These are phyloP conservation scores for Semnornis frantzii DNA, from an alignment of 2,113 vertebrate species.

Conservation along the genomic window DNA sequence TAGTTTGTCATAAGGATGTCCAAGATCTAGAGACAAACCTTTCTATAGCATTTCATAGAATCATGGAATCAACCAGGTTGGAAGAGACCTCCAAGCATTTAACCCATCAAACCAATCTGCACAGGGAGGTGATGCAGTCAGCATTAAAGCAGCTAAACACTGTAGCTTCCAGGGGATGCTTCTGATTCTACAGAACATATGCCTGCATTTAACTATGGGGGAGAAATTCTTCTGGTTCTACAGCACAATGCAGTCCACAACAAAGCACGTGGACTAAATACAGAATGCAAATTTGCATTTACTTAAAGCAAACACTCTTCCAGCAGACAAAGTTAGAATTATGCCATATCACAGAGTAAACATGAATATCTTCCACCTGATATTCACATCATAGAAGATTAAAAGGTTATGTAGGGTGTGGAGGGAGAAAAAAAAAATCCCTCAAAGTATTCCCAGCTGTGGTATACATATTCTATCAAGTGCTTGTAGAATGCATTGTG, in stretches of 20 bases:
- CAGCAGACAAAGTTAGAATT: not conserved
- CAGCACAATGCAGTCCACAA: not conserved
- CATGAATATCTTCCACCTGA: not conserved
- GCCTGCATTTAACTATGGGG: not conserved
- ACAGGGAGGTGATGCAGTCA: not conserved
- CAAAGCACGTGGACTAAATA: not conserved
- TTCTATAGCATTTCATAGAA: not conserved
- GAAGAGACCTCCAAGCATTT: not conserved
- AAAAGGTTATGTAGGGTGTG: not conserved
- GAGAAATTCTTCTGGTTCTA: not conserved
- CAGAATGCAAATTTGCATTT: not conserved
- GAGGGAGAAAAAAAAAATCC: not conserved
- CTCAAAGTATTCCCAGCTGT: not conserved
- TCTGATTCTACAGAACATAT: not conserved
- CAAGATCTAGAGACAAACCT: not conserved
- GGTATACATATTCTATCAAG: not conserved
- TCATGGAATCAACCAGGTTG: no score
- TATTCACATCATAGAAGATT: not conserved
- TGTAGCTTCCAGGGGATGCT: not conserved
- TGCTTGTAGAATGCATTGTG: not conserved
- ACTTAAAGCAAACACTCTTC: not conserved
- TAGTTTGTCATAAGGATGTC: not conserved
- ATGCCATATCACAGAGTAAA: not conserved
- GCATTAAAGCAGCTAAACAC: not conserved
- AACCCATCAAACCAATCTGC: accelerated